These are phyloP conservation scores for Trichonephila inaurata DNA, from an alignment of 1,140 invertebrate genomes.

Conservation along the genomic window DNA sequence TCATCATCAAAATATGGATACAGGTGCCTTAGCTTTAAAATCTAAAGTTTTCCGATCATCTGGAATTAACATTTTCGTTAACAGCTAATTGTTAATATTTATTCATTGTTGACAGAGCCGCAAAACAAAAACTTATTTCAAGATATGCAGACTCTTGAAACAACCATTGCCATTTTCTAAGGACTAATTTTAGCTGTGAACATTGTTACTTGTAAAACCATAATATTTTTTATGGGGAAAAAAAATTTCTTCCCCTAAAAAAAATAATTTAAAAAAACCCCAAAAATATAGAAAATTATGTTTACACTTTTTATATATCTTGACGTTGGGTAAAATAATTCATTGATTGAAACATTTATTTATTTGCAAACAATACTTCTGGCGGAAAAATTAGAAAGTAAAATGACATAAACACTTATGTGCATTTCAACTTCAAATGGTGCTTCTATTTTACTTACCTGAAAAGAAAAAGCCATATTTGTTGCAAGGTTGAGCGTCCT, in stretches of 20 bases:
- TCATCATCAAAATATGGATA: conserved; percentile 73
- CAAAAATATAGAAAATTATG: too few relatives aligned
- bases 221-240: too few relatives aligned
- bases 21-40: conserved; percentile 64
- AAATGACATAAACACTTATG: too few relatives aligned
- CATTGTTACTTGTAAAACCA: too few relatives aligned
- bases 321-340: too few relatives aligned
- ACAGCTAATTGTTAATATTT: background rate
- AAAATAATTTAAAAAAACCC: too few relatives aligned
- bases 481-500: conserved; percentile 72
- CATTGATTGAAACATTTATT: too few relatives aligned
- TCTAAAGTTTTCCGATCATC: conserved; percentile 65
- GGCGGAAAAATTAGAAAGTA: background rate
- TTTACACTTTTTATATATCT: too few relatives aligned
- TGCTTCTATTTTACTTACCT: background rate
- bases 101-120: background rate
- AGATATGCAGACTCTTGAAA: background rate
- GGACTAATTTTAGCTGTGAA: too few relatives aligned
- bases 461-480: conserved; percentile 48
- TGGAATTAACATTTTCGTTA: conserved; percentile 18
- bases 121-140: background rate
- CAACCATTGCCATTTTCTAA: background rate
- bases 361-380: background rate
- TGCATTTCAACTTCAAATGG: background rate
- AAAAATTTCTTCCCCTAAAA: too few relatives aligned